Evolutionary conservation across 2,113 vertebrate species (phyloP).

Genomic region (Danionella cerebrum): DNA sequence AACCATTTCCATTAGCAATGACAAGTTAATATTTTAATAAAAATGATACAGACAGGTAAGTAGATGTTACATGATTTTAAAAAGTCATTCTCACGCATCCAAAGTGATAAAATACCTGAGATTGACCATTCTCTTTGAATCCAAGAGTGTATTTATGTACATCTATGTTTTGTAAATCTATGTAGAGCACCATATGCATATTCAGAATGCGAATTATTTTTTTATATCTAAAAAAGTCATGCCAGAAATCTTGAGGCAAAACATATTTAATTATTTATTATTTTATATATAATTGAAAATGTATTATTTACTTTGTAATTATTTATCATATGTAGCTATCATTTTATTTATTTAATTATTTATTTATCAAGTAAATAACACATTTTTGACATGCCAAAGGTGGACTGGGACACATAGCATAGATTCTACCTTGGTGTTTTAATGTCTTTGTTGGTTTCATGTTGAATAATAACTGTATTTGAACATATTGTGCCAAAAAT

Average conservation of each 20-base stretch:
- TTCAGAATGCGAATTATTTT: slow-evolving; percentile 41
- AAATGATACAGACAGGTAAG: too few species aligned
- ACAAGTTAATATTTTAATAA: too few species aligned
- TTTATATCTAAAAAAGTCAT: slow-evolving; percentile 38
- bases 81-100: slow-evolving; percentile 9
- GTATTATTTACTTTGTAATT: slow-evolving; percentile 43
- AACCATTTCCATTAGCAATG: too few species aligned
- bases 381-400: slow-evolving; percentile 28
- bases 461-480: slow-evolving; percentile 23
- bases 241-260: slow-evolving; percentile 37
- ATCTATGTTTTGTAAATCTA: slow-evolving; percentile 35
- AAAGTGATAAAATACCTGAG: slow-evolving; percentile 9
- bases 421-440: slow-evolving; percentile 45
- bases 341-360: slow-evolving; percentile 43
- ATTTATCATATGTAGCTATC: slow-evolving; percentile 46
- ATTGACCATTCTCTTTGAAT: slow-evolving; percentile 27
- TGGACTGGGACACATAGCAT: slow-evolving; percentile 52
- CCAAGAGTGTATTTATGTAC: slow-evolving; percentile 33
- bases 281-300: too few species aligned
- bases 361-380: slow-evolving; percentile 16
- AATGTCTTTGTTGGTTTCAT: slow-evolving; percentile 17
- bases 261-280: too few species aligned
- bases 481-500: slow-evolving; percentile 40
- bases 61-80: not conserved
- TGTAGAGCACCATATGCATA: slow-evolving; percentile 38